Percentiles rank a stretch among this genome's conserved stretches.
Conservation (phyloP, 2,797 vertebrate genomes). For the Centropyge bicolor region DNA sequence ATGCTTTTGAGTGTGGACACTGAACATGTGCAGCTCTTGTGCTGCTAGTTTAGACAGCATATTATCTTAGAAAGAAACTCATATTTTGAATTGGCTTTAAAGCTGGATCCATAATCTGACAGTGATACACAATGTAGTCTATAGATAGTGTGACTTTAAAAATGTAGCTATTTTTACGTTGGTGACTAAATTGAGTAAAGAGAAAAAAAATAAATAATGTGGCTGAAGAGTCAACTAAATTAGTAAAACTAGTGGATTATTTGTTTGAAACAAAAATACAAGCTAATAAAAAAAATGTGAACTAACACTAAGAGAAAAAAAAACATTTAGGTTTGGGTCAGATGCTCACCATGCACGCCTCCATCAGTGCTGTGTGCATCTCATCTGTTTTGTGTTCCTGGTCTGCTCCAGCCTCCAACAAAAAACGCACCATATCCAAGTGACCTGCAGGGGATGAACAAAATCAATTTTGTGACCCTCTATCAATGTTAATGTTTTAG, state of each 20-base stretch:
- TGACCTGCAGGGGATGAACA: slow-evolving; percentile 88
- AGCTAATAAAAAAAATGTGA: not conserved
- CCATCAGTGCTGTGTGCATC: slow-evolving; percentile 99
- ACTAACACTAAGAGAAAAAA: not conserved
- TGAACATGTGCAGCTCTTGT: too few relatives aligned
- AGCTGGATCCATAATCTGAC: not conserved
- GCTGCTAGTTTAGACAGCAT: not conserved
- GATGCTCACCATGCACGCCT: slow-evolving; percentile 97
- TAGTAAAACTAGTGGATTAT: not conserved
- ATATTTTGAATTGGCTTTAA: not conserved
- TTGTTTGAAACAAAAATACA: not conserved
- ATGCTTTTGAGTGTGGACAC: too few relatives aligned
- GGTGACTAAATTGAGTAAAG: not conserved
- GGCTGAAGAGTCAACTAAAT: too few relatives aligned
- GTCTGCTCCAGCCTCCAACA: slow-evolving; percentile 98
- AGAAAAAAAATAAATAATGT: not conserved
- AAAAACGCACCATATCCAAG: slow-evolving; percentile 99
- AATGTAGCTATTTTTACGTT: not conserved
- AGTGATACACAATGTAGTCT: not conserved
- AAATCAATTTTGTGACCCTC: not conserved
- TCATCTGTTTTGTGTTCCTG: slow-evolving; percentile 99
- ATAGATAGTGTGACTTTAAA: too few relatives aligned
- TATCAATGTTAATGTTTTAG: not conserved
- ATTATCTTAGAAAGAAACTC: not conserved
- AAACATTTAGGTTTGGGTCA: slow-evolving; percentile 59